Conservation (phyloP, 2,797 vertebrate species). For the Crotalus adamanteus region DNA sequence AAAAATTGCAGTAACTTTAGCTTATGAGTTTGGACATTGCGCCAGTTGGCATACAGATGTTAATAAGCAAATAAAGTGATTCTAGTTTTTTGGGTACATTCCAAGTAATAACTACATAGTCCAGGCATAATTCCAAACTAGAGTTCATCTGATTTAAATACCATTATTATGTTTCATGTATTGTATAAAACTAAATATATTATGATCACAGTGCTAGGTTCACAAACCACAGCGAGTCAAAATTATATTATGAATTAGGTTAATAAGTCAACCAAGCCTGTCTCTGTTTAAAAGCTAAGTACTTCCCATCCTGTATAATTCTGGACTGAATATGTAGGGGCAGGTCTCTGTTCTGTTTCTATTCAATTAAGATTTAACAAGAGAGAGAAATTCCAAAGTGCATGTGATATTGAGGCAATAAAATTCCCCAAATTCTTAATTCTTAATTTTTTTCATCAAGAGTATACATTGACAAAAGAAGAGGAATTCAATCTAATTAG, state of each 20-base stretch:
- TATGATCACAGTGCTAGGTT: background rate
- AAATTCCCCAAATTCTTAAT: conserved; percentile 14
- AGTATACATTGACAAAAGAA: conserved; percentile 81
- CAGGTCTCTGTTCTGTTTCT: background rate
- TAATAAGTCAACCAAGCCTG: background rate
- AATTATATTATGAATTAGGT: background rate
- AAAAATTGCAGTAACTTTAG: background rate
- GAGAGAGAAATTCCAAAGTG: background rate
- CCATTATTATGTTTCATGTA: background rate
- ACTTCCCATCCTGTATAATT: background rate
- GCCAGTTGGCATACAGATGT: background rate
- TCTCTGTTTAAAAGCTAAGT: background rate
- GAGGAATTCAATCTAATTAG: conserved; percentile 82
- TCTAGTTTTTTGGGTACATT: background rate
- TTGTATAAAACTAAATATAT: background rate
- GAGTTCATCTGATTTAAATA: background rate
- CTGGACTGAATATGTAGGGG: background rate
- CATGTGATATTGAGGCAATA: conserved; percentile 5
- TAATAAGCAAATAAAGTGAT: background rate
- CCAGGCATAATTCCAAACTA: background rate
- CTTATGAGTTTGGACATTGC: background rate
- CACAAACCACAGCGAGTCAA: background rate
- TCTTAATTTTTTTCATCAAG: conserved; percentile 71
- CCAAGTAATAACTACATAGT: background rate
- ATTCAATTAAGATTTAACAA: background rate